A percentile compares a stretch with the other conserved stretches of the same genome.
phyloP scores from a whole-genome alignment of 2,888 invertebrate genomes.

The Carabus problematicus region DNA sequence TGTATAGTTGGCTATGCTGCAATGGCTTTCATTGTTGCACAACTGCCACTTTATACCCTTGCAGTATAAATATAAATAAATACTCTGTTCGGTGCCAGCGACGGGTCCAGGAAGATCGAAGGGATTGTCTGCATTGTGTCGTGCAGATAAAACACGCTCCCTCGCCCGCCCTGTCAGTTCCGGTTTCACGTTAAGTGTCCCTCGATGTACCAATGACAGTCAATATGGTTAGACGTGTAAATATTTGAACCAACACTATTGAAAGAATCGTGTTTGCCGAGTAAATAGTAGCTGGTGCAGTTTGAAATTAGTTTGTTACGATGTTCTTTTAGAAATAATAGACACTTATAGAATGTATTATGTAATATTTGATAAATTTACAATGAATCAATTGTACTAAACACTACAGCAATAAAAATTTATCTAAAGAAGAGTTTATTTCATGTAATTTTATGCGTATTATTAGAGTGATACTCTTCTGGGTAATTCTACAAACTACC shows the following conservation, averaged over 20 bases:
- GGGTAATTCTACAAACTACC: no score
- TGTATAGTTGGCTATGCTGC: constrained; percentile 46
- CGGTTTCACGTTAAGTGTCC: constrained; percentile 19
- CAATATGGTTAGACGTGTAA: no score
- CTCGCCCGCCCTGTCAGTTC: constrained; percentile 3
- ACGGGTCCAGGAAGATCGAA: not conserved
- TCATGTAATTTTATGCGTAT: no score
- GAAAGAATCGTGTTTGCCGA: not conserved
- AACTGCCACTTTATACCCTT: constrained; percentile 53
- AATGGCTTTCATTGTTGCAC: constrained; percentile 52
- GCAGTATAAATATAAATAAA: constrained; percentile 55
- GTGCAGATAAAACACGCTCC: no score
- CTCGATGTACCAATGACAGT: not conserved
- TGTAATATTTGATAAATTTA: no score
- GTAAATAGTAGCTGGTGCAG: not conserved
- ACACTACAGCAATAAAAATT: not conserved
- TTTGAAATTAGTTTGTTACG: no score
- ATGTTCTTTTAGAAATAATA: no score
- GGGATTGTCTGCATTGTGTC: constrained; percentile 11
- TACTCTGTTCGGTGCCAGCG: constrained; percentile 45
- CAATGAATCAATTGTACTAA: no score
- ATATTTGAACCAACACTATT: not conserved
- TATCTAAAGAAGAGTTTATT: not conserved
- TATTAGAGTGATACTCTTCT: no score
- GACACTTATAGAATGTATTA: no score